Evolutionary conservation across 1,140 invertebrate genomes (phyloP).

Genomic region (Drepana arcuata): DNA sequence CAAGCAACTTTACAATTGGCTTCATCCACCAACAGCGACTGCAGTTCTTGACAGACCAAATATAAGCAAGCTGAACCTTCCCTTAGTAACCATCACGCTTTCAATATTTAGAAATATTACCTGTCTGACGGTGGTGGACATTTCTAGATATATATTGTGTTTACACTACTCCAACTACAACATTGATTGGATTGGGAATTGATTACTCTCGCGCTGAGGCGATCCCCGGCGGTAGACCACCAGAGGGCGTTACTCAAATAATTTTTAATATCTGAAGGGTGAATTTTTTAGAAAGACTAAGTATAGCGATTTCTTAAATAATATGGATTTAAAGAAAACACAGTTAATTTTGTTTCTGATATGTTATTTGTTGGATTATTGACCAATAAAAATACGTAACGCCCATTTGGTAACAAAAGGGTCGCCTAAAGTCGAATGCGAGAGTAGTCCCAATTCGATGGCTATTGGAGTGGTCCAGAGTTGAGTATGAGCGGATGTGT

Average conservation of each 20-base stretch:
- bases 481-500: conserved; percentile 35
- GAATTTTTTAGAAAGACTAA: too few relatives aligned
- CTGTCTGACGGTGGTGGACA: neutral
- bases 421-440: neutral
- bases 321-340: neutral
- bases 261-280: too few relatives aligned
- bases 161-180: too few relatives aligned
- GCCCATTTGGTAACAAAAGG: too few relatives aligned
- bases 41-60: neutral
- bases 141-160: too few relatives aligned
- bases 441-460: neutral
- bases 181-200: too few relatives aligned
- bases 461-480: conserved; percentile 1
- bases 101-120: neutral
- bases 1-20: too few relatives aligned
- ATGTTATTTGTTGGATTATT: neutral
- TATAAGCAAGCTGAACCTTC: neutral
- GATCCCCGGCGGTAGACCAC: too few relatives aligned
- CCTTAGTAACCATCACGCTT: neutral
- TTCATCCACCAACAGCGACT: neutral
- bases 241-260: too few relatives aligned
- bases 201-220: too few relatives aligned
- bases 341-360: neutral
- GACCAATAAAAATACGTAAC: too few relatives aligned
- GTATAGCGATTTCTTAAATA: too few relatives aligned